Base-by-base conservation (phyloP, 2,888 invertebrate genomes). In the Listrodromus nycthemerus region DNA sequence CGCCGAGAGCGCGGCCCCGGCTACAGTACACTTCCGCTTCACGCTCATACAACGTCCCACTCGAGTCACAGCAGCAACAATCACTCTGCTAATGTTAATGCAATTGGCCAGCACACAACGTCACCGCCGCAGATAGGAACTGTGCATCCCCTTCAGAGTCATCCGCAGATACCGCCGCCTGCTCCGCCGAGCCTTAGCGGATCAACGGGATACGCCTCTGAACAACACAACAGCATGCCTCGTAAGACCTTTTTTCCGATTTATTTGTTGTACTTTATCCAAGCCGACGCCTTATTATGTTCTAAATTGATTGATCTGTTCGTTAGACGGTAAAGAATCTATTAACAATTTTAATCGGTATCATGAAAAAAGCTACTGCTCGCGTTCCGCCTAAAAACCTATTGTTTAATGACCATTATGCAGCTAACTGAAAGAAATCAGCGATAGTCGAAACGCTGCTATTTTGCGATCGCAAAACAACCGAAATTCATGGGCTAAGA, bases 21-120 rank as follows among this genome's bases (percentile, higher is more conserved):
- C 0, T 98, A 98, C 92, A 97, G 98, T 89, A 97, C 98, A 2
- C 93, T 98, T 84, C 98, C 98, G 0, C 95, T 97, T 50, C 93
- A 93, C 75, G 90, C 91, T 67, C 92, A 93, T 70, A 91, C 91
- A 0, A 89, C 91, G 3, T 88, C 89, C 41, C 92, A 92, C 37
- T 58, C 89, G 1, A 79, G 89, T 85, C 91, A 92, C 67, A 89
- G 87, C 67, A 88, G 87, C 85, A 79, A 89, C 50, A 89, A 88
- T 89, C 88, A 93, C 86, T 89, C 90, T 88, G 21, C 92, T 90
- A 84, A 93, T 41, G 58, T 88, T 30, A 89, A 89, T 41, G 66
- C 88, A 89, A 92, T 93, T 66, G 93, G 94, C 85, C 95, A 95
- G 92, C 93, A 92, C 83, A 93, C 41, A 16, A 41, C 94, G 78